Evolutionary conservation across 2,797 vertebrate genomes (phyloP).

Genomic region (Acropternis orthonyx): DNA sequence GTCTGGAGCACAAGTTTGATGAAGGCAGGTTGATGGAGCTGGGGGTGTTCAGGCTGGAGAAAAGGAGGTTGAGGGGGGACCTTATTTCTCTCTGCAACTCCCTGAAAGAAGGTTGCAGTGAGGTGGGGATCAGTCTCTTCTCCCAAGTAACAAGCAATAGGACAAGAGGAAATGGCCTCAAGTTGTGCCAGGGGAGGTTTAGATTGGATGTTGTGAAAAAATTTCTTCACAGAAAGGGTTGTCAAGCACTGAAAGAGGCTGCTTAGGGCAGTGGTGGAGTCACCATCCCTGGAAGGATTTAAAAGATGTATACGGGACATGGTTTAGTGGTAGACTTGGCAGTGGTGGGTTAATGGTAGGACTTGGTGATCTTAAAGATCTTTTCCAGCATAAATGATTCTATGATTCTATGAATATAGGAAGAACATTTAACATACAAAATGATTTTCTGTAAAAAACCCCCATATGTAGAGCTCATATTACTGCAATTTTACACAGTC

Average conservation of each 20-base stretch:
- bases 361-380: neutral
- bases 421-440: neutral
- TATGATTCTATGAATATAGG: neutral
- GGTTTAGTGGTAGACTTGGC: neutral
- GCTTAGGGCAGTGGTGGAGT: neutral
- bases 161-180: neutral
- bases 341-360: neutral
- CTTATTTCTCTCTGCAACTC: fast-evolving
- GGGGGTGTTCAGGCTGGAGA: neutral
- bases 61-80: neutral
- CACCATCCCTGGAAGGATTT: neutral
- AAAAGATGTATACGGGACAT: neutral
- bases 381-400: neutral
- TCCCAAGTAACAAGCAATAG: neutral
- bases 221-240: neutral
- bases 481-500: neutral
- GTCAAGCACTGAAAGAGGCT: neutral
- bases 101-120: neutral
- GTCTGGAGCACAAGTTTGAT: neutral
- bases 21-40: neutral
- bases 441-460: neutral
- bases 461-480: neutral
- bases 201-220: neutral
- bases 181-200: neutral
- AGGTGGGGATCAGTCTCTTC: neutral